phyloP scores from a whole-genome alignment of 2,797 vertebrate species.

The Smutsia gigantea region DNA sequence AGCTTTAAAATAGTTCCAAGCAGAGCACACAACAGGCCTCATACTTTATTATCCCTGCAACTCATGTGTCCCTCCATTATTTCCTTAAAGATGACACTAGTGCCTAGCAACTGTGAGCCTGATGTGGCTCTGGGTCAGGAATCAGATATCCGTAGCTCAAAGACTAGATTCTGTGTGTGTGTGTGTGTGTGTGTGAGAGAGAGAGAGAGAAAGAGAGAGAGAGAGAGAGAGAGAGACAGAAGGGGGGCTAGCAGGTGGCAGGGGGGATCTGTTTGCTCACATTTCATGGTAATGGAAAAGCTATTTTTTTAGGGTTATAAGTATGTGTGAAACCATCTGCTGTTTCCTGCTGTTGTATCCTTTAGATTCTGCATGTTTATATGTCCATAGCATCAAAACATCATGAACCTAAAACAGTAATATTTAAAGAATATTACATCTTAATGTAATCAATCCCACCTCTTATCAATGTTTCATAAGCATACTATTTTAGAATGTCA shows the following conservation, averaged over 20 bases:
- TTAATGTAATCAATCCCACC: neutral
- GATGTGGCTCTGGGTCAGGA: neutral
- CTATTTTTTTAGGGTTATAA: slow-evolving; percentile 56
- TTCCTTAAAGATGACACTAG: neutral
- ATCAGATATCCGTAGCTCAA: neutral
- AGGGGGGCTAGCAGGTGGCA: neutral
- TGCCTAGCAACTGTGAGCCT: neutral
- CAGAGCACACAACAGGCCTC: neutral
- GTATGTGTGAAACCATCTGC: slow-evolving; percentile 67
- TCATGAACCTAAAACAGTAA: neutral
- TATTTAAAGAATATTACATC: slow-evolving; percentile 1
- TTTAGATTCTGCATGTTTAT: slow-evolving; percentile 51
- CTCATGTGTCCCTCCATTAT: neutral
- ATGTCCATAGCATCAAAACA: slow-evolving; percentile 38
- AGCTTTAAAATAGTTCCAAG: neutral
- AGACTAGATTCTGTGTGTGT: neutral
- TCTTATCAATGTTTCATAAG: neutral
- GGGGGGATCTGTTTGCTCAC: slow-evolving; percentile 53
- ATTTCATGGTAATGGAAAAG: slow-evolving; percentile 53
- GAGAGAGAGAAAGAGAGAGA: neutral
- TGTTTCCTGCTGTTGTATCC: slow-evolving; percentile 28
- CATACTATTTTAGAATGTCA: neutral
- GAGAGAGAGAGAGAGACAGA: rapidly evolving
- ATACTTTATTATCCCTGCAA: neutral
- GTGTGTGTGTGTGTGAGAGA: neutral